Evolutionary conservation across 1,140 invertebrate genomes (phyloP), one percentile per base, ranked within the genome.

Genomic region (Apocrypta bakeri): DNA sequence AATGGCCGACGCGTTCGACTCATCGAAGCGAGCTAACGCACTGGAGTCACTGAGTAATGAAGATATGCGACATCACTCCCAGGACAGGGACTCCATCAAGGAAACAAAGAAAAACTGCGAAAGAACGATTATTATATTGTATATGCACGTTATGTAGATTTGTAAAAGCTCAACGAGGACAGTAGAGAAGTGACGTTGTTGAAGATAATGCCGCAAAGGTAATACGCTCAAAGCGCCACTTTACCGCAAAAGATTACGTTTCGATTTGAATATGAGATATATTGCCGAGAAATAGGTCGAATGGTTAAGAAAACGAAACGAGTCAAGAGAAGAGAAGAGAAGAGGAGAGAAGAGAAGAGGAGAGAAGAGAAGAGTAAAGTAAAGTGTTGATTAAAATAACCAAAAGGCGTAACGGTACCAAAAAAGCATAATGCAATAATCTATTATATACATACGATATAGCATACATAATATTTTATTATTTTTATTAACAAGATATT

Each of bases 361-460:
- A 66, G 66, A 27, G 2, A 24, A 48, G 48, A 25, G 42, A 78
- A 74, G 66, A 64, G 63, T 66, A 12, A 25, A 33, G 48, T 48
- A 74, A 83, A 56, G 61, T 8, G 40, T 64, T 48, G 76, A 82
- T 83, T 85, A 86, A 85, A 86, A 85, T 88, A 88, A 87, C 88
- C 87, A 90, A 89, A 87, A 87, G 85, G 87, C 85, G 88, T 86
- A 92, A 92, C 91, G 89, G 90, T 92, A 92, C 91, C 91, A 92
- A 92, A 92, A 91, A 92, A 88, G 90, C 91, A 92, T 92, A 91
- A 92, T 92, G 91, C 91, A 92, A 92, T 92, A 92, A 92, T 92
- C 89, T 92, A 91, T 89, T 89, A 91, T 89, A 90, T 89, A 89
- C 85, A 90, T 88, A 90, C 86, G 86, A 91, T 90, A 91, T 90